Conservation (phyloP, 2,113 vertebrate genomes). For the Protobothrops mucrosquamatus region DNA sequence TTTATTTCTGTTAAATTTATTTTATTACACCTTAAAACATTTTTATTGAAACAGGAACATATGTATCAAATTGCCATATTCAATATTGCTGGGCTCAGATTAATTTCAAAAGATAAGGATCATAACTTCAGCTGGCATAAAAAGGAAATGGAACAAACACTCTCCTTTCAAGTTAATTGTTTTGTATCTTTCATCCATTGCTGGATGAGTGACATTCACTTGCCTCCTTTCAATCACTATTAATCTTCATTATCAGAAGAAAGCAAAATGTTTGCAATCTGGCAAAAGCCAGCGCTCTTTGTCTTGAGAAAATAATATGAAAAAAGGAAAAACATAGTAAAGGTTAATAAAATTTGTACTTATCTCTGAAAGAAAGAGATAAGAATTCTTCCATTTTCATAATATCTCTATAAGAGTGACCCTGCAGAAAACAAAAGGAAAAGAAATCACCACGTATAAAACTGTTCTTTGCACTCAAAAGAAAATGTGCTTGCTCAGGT, state of each 20-base stretch:
- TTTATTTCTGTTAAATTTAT: background rate
- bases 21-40: background rate
- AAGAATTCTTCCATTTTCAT: background rate
- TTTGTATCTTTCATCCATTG: constrained; percentile 22
- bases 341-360: background rate
- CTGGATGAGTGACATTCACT: constrained; percentile 14
- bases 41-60: background rate
- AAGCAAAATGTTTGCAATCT: background rate
- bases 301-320: background rate
- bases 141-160: constrained; percentile 28
- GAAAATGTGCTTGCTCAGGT: background rate
- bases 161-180: constrained; percentile 27
- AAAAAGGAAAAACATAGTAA: too few relatives aligned
- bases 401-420: background rate
- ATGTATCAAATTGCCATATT: background rate
- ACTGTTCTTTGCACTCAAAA: background rate
- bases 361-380: background rate
- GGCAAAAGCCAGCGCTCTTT: background rate
- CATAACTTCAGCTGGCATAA: constrained; percentile 7
- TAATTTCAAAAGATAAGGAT: constrained; percentile 7
- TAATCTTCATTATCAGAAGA: constrained; percentile 20
- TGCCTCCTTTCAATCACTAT: constrained; percentile 6
- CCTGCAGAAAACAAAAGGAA: background rate
- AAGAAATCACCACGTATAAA: background rate
- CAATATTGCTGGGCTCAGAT: background rate